Conservation (phyloP, 2,888 invertebrate genomes). For the Formica aserva region DNA sequence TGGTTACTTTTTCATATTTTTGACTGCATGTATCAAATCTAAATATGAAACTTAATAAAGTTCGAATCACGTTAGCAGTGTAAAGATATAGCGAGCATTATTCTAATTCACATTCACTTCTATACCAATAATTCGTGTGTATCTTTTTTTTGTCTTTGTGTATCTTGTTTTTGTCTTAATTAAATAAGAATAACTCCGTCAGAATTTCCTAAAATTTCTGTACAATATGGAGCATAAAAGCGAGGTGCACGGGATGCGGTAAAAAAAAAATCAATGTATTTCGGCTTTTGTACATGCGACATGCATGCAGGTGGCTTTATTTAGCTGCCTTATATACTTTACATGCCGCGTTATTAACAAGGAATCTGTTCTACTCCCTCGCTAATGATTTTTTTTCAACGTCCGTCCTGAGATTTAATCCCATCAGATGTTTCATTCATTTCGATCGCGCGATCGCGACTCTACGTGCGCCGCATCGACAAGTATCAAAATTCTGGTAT, state of each 20-base stretch:
- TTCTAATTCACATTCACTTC: neutral
- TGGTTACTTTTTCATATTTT: neutral
- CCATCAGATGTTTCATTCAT: conserved; percentile 66
- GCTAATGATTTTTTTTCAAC: conserved; percentile 83
- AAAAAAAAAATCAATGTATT: neutral
- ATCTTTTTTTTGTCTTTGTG: neutral
- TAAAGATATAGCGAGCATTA: neutral
- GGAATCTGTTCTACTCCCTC: conserved; percentile 41
- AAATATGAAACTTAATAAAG: neutral
- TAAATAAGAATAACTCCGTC: neutral
- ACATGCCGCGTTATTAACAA: conserved; percentile 76
- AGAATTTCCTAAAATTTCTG: neutral
- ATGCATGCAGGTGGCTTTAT: conserved; percentile 74
- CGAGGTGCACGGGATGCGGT: neutral
- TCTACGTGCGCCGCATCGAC: conserved; percentile 63
- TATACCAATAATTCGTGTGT: neutral
- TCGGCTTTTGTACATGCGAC: neutral
- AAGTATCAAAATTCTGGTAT: conserved; percentile 52
- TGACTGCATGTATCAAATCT: neutral
- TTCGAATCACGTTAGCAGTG: neutral
- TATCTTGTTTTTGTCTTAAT: neutral
- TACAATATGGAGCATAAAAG: neutral
- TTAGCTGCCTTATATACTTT: conserved; percentile 74
- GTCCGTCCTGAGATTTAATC: conserved; percentile 42
- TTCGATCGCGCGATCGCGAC: conserved; percentile 58